Base-by-base conservation (phyloP, 2,888 invertebrate species). In the Campaea margaritaria region DNA sequence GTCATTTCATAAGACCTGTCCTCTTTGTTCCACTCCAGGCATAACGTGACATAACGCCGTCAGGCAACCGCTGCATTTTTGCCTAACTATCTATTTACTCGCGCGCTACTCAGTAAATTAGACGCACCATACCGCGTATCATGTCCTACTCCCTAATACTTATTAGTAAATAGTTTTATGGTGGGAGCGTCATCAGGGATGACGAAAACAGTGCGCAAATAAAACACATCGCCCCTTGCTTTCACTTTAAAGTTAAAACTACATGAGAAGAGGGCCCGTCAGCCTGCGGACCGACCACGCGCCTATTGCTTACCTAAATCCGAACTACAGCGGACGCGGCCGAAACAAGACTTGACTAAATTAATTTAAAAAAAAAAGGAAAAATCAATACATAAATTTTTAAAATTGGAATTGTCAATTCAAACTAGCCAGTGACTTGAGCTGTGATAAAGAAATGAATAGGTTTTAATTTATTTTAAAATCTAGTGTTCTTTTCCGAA, bases 191-290 rank as follows among this genome's bases (percentile, higher is more conserved):
- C 66, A 51, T 76, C 70, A 85, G 88, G 90, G 89, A 89, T 91
- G 90, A 78, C 91, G 91, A 91, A 91, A 91, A 91, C 81, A 79
- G 72, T 72, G 77, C 79, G 81, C 78, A 81, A 89, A 90, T 91
- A 91, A 86, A 91, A 90, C 85, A 85, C 87, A 85, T 87, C 74
- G 84, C 76, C 73, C 74, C 77, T 76, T 83, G 91, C 91, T 92
- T 92, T 92, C 92, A 91, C 92, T 85, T 86, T 85, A 85, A 59
- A 55, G 41, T 60, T 60, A 31, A 21, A 85, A 86, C 87, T 83
- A 86, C 86, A 87, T 85, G 85, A 85, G 81, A 76, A 83, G 82
- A 79, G 81, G 78, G 86, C 73, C 79, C 79, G 84, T 74, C 83
- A 75, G 77, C 73, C 69, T 74, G 74, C 76, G 78, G 72, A 70